Evolutionary conservation across 1,140 invertebrate species (phyloP), one percentile per base, ranked within the genome.

Genomic region (Drosophila watanabei): DNA sequence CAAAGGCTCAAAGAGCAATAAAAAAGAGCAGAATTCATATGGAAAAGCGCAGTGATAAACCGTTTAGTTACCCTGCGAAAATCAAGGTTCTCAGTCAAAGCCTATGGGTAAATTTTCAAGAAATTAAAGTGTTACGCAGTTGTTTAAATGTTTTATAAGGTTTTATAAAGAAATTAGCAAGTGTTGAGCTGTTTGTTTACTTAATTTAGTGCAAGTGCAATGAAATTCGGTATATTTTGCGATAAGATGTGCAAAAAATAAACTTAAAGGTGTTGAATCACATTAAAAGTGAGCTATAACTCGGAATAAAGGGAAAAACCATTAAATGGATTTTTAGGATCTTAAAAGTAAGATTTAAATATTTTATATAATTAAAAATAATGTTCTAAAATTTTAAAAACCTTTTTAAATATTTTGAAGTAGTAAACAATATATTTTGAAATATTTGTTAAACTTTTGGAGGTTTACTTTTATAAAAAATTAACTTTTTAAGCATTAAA

Each of bases 231-330:
- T 69, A 43, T 28, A 35, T 18, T 35, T 16, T 16, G 13, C n/a
- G 69, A 75, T 75, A 75, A 73, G 46, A 61, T 73, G 71, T 75
- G 71, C 46, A 43, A 73, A 75, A 73, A 75, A 61, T 57, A 73
- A 60, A 73, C 71, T 73, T n/a, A 8, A 56, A 54, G 11, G 52
- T n/a, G 14, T 45, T 54, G 13, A 11, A 9, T 1, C 18, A 16
- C 5, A 7, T 28, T 69, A 33, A 43, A 69, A 33, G 16, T 30
- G 63, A 70, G 45, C 54, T 70, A 52, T 32, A 69, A 30, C 18
- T n/a, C 5, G 2, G 16, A 32, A 5, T 16, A 33, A 49, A 48
- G 11, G 6, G 16, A 18, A 48, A 13, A 37, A 24, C 5, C 13
- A 9, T 30, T 24, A 0, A 24, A 45, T 0, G 18, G 5, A 20